These are phyloP conservation scores for crab-eating macaque (Macaca fascicularis) DNA, from an alignment of 2,113 vertebrate species.

Conservation along the genomic window DNA sequence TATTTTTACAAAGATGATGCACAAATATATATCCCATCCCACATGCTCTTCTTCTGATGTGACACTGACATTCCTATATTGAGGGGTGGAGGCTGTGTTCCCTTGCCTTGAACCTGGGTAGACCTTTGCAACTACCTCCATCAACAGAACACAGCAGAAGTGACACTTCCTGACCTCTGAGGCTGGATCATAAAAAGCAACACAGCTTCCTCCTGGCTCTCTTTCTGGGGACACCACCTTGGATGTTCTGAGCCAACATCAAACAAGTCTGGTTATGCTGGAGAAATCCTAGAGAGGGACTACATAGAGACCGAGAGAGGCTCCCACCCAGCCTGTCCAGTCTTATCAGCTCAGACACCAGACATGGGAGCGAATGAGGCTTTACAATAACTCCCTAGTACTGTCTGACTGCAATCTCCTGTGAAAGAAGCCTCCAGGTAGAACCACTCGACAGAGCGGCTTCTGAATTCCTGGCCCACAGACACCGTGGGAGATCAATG, in stretches of 20 bases:
- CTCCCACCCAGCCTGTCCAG: not conserved
- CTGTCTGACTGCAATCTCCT: not conserved
- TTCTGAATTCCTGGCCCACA: not conserved
- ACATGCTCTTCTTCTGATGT: not conserved
- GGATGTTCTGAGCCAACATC: not conserved
- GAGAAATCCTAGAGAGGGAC: not conserved
- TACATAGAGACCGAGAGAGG: not conserved
- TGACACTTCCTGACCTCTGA: not conserved
- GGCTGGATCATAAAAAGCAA: not conserved
- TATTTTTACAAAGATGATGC: not conserved
- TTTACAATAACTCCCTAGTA: not conserved
- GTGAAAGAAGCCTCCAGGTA: no score
- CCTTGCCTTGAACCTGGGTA: not conserved
- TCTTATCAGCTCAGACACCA: not conserved
- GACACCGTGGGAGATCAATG: rapidly evolving
- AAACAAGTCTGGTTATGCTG: not conserved
- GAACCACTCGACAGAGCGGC: not conserved
- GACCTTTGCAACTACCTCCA: not conserved
- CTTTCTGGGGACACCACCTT: not conserved
- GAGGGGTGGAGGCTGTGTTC: not conserved
- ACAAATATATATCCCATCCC: not conserved
- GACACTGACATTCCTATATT: not conserved
- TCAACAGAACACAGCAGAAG: not conserved
- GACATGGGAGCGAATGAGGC: not conserved
- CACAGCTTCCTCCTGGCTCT: not conserved